Percentiles rank a stretch among this genome's conserved stretches.
Conservation (phyloP, 2,113 vertebrate species). For the Silurus meridionalis region DNA sequence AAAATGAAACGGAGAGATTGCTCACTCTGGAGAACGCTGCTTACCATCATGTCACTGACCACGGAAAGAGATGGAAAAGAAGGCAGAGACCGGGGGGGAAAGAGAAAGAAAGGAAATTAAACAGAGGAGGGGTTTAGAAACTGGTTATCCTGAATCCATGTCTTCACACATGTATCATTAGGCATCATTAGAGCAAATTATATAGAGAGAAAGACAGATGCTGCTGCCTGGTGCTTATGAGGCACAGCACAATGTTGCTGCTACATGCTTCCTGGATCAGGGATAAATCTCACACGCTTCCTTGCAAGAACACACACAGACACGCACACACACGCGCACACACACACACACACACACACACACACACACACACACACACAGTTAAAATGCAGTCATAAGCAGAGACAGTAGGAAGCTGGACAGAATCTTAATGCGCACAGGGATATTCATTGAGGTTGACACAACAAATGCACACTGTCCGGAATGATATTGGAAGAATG, state of each 20-base stretch:
- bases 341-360: not conserved
- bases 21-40: conserved; percentile 20
- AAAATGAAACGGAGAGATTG: not conserved
- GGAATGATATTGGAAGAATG: conserved; percentile 59
- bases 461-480: conserved; percentile 47
- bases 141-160: conserved; percentile 22
- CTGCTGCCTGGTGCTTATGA: not conserved
- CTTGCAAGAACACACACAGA: not conserved
- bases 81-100: not conserved
- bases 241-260: too few relatives aligned
- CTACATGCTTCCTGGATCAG: not conserved
- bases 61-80: not conserved
- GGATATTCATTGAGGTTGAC: conserved; percentile 62
- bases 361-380: not conserved
- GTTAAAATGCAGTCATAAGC: not conserved
- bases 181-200: conserved; percentile 70
- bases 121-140: not conserved
- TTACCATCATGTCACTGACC: conserved; percentile 29
- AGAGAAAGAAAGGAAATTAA: not conserved
- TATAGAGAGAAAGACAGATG: conserved; percentile 64
- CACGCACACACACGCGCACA: not conserved
- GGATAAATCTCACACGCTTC: not conserved
- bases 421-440: conserved; percentile 40
- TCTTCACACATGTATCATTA: conserved; percentile 68
- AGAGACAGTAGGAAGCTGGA: conserved; percentile 6